Evolutionary conservation across 2,113 vertebrate genomes (phyloP), one percentile per base, ranked within the genome.

Genomic region (Puntigrus tetrazona): DNA sequence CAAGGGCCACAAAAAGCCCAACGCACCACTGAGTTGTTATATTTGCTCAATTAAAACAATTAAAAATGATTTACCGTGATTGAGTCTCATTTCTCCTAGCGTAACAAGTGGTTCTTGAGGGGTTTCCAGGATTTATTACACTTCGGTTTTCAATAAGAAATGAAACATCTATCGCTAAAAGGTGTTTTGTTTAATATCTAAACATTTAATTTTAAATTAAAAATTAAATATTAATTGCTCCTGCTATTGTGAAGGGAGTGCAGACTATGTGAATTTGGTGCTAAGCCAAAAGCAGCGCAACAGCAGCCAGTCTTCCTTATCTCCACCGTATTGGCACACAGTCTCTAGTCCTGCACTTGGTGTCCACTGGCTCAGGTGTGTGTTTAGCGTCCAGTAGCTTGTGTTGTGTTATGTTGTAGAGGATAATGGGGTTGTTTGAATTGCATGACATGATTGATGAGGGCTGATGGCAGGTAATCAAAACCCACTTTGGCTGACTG

Each of bases 361-460:
- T 16, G 16, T 74, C n/a, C 34, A n/a, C 18, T 81, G 59, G 38
- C 77, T 59, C 59, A 84, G 47, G 52, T 87, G 83, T 61, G 57
- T 73, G 76, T 82, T 87, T 72, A 63, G 36, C 34, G 41, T 82
- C 81, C 38, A 36, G 61, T 52, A 85, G 61, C 29, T 78, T 74
- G 81, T 61, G 80, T 87, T 75, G 52, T 55, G 57, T 55, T 67
- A 34, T 84, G 85, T 83, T 70, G 75, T 61, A 89, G 91, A 89
- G 90, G 92, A 89, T 92, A 91, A 92, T 94, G 92, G 92, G 92
- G 84, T 88, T 85, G 91, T 92, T 94, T 90, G 89, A 91, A 93
- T 92, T 89, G 91, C 90, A 91, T 82, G 90, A 92, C 93, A 91
- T 94, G 94, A 95, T 95, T 95, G 94, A 95, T 95, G 94, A 95